Evolutionary conservation across 2,888 invertebrate species (phyloP).

Genomic region (Scrobipalpa costella): DNA sequence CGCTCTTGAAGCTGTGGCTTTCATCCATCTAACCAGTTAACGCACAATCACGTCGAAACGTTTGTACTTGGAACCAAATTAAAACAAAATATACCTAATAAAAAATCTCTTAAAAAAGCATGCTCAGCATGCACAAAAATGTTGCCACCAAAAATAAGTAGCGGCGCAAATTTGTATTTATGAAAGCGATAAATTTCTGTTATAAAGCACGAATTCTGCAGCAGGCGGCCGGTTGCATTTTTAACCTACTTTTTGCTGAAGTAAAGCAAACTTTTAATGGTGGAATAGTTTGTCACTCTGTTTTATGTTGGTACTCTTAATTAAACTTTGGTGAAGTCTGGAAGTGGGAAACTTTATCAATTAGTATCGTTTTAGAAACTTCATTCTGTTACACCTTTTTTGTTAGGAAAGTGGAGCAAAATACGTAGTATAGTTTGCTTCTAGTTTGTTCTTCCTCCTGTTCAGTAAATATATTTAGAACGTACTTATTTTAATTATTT

Average conservation of each 20-base stretch:
- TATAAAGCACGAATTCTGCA: slow-evolving; percentile 33
- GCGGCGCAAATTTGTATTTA: slow-evolving; percentile 29
- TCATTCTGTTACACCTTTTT: background rate
- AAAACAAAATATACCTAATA: background rate
- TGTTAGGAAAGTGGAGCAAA: background rate
- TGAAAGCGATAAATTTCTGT: slow-evolving; percentile 32
- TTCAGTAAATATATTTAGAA: background rate
- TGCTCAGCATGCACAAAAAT: background rate
- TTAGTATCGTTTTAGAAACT: slow-evolving; percentile 4
- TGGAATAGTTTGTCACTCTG: background rate
- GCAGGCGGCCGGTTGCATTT: slow-evolving; percentile 31
- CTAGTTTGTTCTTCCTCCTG: too few species aligned
- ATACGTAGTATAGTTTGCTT: background rate
- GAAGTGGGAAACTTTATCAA: background rate
- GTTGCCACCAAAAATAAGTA: slow-evolving; percentile 29
- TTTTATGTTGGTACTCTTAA: slow-evolving; percentile 12
- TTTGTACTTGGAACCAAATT: background rate
- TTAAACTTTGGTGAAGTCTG: background rate
- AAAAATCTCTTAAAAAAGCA: background rate
- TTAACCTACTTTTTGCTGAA: slow-evolving; percentile 15
- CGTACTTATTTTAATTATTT: background rate
- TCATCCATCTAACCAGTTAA: too few species aligned
- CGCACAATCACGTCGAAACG: too few species aligned
- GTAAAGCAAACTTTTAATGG: slow-evolving; percentile 16
- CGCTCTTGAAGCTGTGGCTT: too few species aligned